Percentiles rank a stretch among this genome's conserved stretches.
Conservation (phyloP, 2,888 invertebrate genomes). For the Spisula subtruncata region DNA sequence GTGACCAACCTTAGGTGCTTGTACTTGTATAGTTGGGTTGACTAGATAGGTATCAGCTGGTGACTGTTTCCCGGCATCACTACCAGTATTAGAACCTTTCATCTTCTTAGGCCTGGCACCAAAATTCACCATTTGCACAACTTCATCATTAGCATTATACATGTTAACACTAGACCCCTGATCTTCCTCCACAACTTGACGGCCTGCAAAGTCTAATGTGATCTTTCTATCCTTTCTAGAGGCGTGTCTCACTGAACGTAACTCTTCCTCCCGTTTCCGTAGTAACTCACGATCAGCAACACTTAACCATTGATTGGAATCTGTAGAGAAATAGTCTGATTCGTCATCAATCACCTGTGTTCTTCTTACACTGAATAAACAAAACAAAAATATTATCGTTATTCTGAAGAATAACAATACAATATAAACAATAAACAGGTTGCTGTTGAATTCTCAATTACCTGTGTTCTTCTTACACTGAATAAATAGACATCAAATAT, state of each 20-base stretch:
- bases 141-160: constrained; percentile 87
- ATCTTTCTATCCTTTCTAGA: constrained; percentile 91
- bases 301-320: constrained; percentile 94
- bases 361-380: constrained; percentile 90
- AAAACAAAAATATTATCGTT: too few species aligned
- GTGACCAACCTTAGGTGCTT: constrained; percentile 82
- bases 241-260: constrained; percentile 91
- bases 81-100: constrained; percentile 38
- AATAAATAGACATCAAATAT: too few species aligned
- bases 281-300: constrained; percentile 91
- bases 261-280: constrained; percentile 91
- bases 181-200: constrained; percentile 89
- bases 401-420: too few species aligned
- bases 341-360: constrained; percentile 96
- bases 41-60: constrained; percentile 72
- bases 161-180: constrained; percentile 76
- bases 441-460: too few species aligned
- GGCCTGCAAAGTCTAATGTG: constrained; percentile 92
- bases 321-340: constrained; percentile 94
- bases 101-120: constrained; percentile 74
- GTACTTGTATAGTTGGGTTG: constrained; percentile 79
- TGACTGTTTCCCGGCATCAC: neutral
- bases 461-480: too few species aligned
- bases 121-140: constrained; percentile 84
- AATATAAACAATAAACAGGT: too few species aligned